These are phyloP conservation scores for Trochalopteron elliotii DNA, from an alignment of 2,113 vertebrate species.

Conservation along the genomic window DNA sequence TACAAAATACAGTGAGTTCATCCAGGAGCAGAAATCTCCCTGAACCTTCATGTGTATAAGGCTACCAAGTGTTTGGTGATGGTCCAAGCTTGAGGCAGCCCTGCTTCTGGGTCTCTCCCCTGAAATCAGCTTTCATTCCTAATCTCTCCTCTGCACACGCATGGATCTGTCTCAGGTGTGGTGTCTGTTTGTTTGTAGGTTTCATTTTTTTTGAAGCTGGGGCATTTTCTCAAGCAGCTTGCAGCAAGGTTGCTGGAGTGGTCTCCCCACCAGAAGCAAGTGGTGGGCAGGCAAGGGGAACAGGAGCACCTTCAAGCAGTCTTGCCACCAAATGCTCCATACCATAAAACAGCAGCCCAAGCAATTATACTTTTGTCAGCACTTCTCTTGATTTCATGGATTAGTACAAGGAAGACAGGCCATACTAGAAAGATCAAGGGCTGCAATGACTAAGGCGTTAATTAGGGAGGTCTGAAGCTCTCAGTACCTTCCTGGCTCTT, in stretches of 20 bases:
- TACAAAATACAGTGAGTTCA: background rate
- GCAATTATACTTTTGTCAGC: slow-evolving; percentile 24
- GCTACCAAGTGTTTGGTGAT: background rate
- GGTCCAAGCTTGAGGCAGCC: background rate
- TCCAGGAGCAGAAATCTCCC: accelerated
- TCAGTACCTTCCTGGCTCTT: background rate
- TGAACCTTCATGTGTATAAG: background rate
- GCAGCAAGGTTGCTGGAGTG: background rate
- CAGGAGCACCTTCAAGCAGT: background rate
- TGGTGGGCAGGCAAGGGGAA: background rate
- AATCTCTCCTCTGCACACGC: accelerated
- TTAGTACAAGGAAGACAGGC: slow-evolving; percentile 23
- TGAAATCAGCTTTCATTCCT: background rate
- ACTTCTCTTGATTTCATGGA: slow-evolving; percentile 19
- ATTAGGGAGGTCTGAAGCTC: slow-evolving; percentile 3
- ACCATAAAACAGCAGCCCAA: background rate
- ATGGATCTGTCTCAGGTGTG: background rate
- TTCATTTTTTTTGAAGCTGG: background rate
- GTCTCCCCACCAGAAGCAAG: background rate
- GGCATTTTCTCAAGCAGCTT: background rate
- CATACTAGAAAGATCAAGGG: slow-evolving; percentile 35
- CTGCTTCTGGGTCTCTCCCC: background rate
- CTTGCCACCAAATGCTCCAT: background rate
- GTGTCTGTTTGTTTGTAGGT: background rate
- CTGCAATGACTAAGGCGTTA: slow-evolving; percentile 16